Evolutionary conservation across 1,140 invertebrate genomes (phyloP).

Genomic region (Lepidurus apus): DNA sequence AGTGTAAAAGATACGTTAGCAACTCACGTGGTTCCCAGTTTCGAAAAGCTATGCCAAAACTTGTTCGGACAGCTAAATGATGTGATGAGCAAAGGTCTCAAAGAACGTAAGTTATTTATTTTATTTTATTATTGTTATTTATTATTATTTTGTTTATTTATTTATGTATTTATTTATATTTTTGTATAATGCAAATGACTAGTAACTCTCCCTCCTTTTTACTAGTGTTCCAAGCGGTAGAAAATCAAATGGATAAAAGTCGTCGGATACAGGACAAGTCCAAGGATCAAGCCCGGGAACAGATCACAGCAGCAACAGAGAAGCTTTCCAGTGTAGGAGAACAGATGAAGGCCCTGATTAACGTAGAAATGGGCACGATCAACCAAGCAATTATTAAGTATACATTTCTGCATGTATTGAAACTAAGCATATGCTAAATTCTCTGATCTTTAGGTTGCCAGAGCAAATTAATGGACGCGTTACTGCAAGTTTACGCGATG

Average conservation of each 20-base stretch:
- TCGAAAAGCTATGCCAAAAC: conserved; percentile 74
- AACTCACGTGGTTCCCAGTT: conserved; percentile 67
- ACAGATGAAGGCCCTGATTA: background rate
- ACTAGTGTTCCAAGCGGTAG: conserved; percentile 50
- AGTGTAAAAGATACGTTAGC: conserved; percentile 69
- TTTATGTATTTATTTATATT: background rate
- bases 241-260: conserved; percentile 44
- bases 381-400: conserved; percentile 37
- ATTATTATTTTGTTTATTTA: background rate
- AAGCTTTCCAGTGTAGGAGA: conserved; percentile 32
- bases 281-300: conserved; percentile 41
- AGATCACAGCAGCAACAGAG: conserved; percentile 36
- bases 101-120: conserved; percentile 67
- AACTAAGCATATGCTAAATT: conserved; percentile 35
- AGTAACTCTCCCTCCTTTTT: background rate
- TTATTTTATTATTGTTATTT: background rate
- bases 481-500: conserved; percentile 47
- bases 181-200: background rate
- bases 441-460: conserved; percentile 26
- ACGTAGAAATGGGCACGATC: background rate
- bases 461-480: conserved; percentile 40
- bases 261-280: conserved; percentile 38
- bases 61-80: conserved; percentile 85
- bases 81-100: conserved; percentile 73
- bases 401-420: conserved; percentile 36